phyloP scores from a whole-genome alignment of 2,888 invertebrate species.

The Catotricha subobsoleta region DNA sequence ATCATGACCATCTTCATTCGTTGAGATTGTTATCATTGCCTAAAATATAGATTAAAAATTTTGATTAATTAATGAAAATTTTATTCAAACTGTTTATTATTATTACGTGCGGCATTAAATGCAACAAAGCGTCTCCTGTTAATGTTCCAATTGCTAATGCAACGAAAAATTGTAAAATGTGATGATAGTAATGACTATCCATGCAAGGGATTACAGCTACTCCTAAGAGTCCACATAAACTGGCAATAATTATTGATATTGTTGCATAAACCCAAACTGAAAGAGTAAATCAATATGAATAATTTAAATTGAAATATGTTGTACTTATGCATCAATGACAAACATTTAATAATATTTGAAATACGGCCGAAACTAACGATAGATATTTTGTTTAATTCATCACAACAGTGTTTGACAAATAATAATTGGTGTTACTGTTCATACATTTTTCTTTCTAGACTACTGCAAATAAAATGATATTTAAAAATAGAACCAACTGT shows the following conservation, averaged over 20 bases:
- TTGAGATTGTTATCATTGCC: slow-evolving; percentile 31
- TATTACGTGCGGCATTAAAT: slow-evolving; percentile 73
- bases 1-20: slow-evolving; percentile 35
- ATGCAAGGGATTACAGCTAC: slow-evolving; percentile 83
- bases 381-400: too few relatives aligned
- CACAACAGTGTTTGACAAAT: too few relatives aligned
- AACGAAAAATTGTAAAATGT: slow-evolving; percentile 76
- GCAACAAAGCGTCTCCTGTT: slow-evolving; percentile 79
- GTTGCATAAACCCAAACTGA: slow-evolving; percentile 72
- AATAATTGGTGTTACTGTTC: too few relatives aligned
- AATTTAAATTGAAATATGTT: background rate
- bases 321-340: background rate
- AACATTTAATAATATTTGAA: too few relatives aligned
- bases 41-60: slow-evolving; percentile 11
- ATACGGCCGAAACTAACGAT: too few relatives aligned
- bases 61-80: slow-evolving; percentile 6
- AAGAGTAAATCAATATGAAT: slow-evolving; percentile 7
- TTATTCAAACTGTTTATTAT: background rate
- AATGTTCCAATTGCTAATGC: slow-evolving; percentile 84
- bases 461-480: too few relatives aligned
- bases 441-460: too few relatives aligned
- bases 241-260: slow-evolving; percentile 64
- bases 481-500: too few relatives aligned
- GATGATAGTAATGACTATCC: slow-evolving; percentile 74
- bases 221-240: slow-evolving; percentile 70